Evolutionary conservation across 2,797 vertebrate species (phyloP), one percentile per base, ranked within the genome.

Genomic region (Aulostomus chinensis): DNA sequence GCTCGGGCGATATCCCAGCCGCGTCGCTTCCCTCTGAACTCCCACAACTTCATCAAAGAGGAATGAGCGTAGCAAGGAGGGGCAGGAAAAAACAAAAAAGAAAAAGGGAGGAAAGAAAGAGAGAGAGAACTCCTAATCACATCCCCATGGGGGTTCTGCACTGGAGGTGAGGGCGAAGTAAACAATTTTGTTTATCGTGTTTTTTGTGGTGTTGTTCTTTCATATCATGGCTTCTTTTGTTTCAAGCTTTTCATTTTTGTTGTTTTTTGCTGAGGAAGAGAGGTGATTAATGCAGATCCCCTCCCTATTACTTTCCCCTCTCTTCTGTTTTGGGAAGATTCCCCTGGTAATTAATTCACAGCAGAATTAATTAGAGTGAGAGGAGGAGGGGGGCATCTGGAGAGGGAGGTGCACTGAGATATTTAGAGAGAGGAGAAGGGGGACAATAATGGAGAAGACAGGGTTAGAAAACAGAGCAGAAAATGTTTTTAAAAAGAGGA

Each of bases 41-140:
- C 75, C 71, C 69, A 63, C 72, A 84, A 83, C 84, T 84, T 87
- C 85, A 87, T 90, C 88, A 90, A 89, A 90, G 86, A 69, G 46
- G 73, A 85, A 71, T 45, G 68, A 84, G 70, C 9, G 25, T 50
- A 55, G 40, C 31, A 28, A 78, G 78, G 81, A 80, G 75, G 76
- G 68, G 73, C 73, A 32, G 54, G 39, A 32, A 42, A 34, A 49
- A 64, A 36, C 13, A 22, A 29, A 41, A 26, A 59, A 39, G 42
- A 12, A 54, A 22, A 61, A 43, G 43, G 50, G 60, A 35, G 29
- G 32, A 37, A 37, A 13, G 40, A 33, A 28, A 35, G 38, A 10
- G 46, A 32, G 40, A 34, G 41, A 67, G 62, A 61, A 37, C 55
- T 76, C 70, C 76, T 76, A 75, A 84, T 84, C 75, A 78, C 51